Conservation (phyloP, 92 coral and sea anemone genomes). For the Actinostola sp. region DNA sequence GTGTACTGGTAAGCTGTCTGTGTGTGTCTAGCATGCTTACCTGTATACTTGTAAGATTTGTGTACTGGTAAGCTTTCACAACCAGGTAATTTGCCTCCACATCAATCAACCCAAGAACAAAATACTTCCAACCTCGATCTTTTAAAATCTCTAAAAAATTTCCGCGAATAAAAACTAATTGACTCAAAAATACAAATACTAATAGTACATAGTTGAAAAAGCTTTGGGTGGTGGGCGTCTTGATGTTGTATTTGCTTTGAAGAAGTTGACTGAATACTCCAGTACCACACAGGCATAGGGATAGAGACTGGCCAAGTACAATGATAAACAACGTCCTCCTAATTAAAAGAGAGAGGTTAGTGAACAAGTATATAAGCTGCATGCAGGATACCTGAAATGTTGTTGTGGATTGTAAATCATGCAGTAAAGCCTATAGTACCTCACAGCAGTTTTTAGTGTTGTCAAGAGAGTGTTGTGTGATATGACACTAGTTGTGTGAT, state of each 20-base stretch:
- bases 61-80: conserved; percentile 92
- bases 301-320: conserved; percentile 75
- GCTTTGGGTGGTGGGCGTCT: conserved; percentile 84
- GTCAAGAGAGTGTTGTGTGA: too few relatives aligned
- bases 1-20: background rate
- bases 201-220: conserved; percentile 77
- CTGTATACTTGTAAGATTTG: conserved; percentile 97
- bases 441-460: too few relatives aligned
- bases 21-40: conserved; percentile 28
- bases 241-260: conserved; percentile 44
- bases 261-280: conserved; percentile 84
- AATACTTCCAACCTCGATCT: conserved; percentile 89
- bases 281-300: conserved; percentile 82
- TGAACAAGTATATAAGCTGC: too few relatives aligned
- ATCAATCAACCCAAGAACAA: conserved; percentile 75
- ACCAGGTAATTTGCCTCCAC: conserved; percentile 89
- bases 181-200: conserved; percentile 53
- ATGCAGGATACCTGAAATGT: too few relatives aligned
- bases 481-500: too few relatives aligned
- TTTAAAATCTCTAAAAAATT: conserved; percentile 46
- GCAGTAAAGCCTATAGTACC: too few relatives aligned
- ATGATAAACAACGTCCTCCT: conserved; percentile 63
- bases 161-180: conserved; percentile 49
- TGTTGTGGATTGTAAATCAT: too few relatives aligned
- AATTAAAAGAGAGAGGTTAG: too few relatives aligned